Base-by-base conservation (phyloP, 2,113 vertebrate genomes). In the Centropus unirufus region DNA sequence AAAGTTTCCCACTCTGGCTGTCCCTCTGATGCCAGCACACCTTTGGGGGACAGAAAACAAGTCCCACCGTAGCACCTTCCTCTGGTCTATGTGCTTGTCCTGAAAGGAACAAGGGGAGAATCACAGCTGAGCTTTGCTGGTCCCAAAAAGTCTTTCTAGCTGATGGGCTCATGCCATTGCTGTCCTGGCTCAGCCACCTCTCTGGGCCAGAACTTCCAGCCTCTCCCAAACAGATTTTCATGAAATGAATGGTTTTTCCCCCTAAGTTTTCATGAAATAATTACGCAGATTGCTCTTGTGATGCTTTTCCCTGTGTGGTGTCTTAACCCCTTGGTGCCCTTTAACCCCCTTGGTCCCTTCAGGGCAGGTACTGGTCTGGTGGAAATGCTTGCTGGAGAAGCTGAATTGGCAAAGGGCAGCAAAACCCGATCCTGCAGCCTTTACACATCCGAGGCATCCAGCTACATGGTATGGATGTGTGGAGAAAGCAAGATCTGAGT, bases 31-130 rank as follows among this genome's bases (percentile, higher is more conserved):
- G 20, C 80, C 77, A 46, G n/a, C 26, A 55, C 0, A 0, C 27
- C 34, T 77, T 36, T 93, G 14, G 18, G 64, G 46, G 47, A 36
- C 18, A 51, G 79, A 88, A 86, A 70, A 47, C 26, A 30, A 21
- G 79, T 92, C 87, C 76, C 57, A 40, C 61, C 11, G 0, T 44
- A 52, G 23, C 47, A n/a, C 13, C 16, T 86, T 86, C 63, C 44
- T 78, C 54, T 52, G 11, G 32, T 61, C 34, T 20, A 9, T 2
- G 0, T 95, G 85, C 80, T 88, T 93, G 88, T 64, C 90, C 92
- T 95, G 92, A 90, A 86, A 67, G 85, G 63, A 95, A 36, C 82
- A 88, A 95, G 82, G 27, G 26, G 19, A 30, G 44, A 74, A 81
- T 40, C 13, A 40, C 15, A 90, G 8, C 73, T 80, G 58, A 77